These are phyloP conservation scores for Gibbula magus DNA, from an alignment of 2,888 invertebrate species.

Conservation along the genomic window DNA sequence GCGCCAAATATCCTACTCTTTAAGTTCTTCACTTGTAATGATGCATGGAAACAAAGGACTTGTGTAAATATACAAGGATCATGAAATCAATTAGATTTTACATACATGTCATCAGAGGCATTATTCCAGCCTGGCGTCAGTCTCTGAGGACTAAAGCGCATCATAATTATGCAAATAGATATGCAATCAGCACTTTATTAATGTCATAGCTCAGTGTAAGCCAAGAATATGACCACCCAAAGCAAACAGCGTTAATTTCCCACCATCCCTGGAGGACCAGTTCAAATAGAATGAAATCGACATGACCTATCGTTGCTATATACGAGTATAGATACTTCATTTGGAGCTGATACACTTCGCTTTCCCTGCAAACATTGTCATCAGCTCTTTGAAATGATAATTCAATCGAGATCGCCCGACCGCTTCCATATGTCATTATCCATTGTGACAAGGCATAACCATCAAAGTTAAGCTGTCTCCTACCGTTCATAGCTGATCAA, in stretches of 20 bases:
- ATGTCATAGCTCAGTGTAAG: not conserved
- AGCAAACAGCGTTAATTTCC: constrained; percentile 2
- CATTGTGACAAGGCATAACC: not conserved
- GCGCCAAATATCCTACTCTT: too few species aligned
- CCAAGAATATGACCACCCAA: not conserved
- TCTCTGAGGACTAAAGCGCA: not conserved
- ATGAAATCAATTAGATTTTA: too few species aligned
- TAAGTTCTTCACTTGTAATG: too few species aligned
- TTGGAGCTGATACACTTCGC: not conserved
- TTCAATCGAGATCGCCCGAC: not conserved
- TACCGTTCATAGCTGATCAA: not conserved
- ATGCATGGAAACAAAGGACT: too few species aligned
- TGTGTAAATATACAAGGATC: too few species aligned
- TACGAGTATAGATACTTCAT: not conserved
- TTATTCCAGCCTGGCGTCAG: too few species aligned
- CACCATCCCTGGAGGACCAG: not conserved
- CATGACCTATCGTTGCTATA: not conserved
- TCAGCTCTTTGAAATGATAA: not conserved
- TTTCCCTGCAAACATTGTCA: not conserved
- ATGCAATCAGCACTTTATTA: not conserved
- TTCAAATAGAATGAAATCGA: constrained; percentile 2
- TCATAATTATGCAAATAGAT: constrained; percentile 1
- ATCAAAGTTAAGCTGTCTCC: not conserved
- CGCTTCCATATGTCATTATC: not conserved
- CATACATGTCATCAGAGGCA: too few species aligned